phyloP scores from a whole-genome alignment of 2,888 invertebrate species.

The Lathronympha strigana region DNA sequence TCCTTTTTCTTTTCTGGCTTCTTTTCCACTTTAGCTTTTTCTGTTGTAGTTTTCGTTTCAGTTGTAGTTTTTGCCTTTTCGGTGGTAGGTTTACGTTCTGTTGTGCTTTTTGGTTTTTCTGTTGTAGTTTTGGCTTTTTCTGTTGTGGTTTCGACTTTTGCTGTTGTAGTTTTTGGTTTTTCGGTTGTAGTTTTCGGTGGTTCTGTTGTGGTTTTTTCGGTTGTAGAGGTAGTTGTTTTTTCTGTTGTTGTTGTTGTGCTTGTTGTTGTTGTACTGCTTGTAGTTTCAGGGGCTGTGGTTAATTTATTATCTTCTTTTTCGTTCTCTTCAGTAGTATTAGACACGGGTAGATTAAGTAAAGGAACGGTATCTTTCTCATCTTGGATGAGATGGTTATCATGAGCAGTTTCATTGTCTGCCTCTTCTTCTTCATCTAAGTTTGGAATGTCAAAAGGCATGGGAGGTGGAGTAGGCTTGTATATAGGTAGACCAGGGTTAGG shows the following conservation, averaged over 20 bases:
- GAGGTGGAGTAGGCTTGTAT: slow-evolving; percentile 85
- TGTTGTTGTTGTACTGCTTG: slow-evolving; percentile 51
- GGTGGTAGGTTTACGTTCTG: slow-evolving; percentile 46
- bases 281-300: slow-evolving; percentile 56
- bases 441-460: slow-evolving; percentile 69
- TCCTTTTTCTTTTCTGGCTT: slow-evolving; percentile 67
- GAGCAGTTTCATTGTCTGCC: slow-evolving; percentile 70
- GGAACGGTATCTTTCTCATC: slow-evolving; percentile 56
- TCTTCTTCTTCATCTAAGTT: slow-evolving; percentile 64
- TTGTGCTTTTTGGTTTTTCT: slow-evolving; percentile 50
- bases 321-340: slow-evolving; percentile 56
- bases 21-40: slow-evolving; percentile 52
- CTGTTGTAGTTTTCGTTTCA: slow-evolving; percentile 51
- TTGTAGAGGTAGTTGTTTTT: slow-evolving; percentile 48
- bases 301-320: slow-evolving; percentile 59
- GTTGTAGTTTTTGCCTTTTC: slow-evolving; percentile 51
- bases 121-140: slow-evolving; percentile 53
- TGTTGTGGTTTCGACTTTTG: slow-evolving; percentile 53
- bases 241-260: slow-evolving; percentile 54
- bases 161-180: slow-evolving; percentile 46
- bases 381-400: slow-evolving; percentile 69
- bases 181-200: slow-evolving; percentile 50
- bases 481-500: slow-evolving; percentile 83
- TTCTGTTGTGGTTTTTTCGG: slow-evolving; percentile 50
- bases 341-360: slow-evolving; percentile 53